A percentile compares a stretch with the other conserved stretches of the same genome.
Conservation (phyloP, 2,888 invertebrate species). For the Portevinia maculata region DNA sequence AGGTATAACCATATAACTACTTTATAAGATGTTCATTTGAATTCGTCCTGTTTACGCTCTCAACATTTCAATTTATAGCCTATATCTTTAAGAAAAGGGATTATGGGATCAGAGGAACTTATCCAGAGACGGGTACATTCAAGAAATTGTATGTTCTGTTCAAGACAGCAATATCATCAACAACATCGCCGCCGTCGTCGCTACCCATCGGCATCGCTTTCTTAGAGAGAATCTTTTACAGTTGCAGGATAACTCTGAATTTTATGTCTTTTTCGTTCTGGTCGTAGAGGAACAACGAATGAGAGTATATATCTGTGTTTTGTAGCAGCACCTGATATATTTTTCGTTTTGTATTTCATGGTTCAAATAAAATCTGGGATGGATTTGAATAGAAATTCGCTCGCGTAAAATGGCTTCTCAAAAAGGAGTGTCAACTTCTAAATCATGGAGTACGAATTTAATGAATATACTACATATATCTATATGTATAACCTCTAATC, state of each 20-base stretch:
- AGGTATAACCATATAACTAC: not conserved
- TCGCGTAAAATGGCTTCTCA: no score
- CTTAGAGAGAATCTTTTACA: constrained; percentile 12
- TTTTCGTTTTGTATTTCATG: not conserved
- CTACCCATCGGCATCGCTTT: constrained; percentile 15
- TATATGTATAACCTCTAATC: no score
- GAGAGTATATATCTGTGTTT: constrained; percentile 34
- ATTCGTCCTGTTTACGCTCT: constrained; percentile 26
- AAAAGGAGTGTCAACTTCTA: no score
- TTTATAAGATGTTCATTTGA: constrained; percentile 47
- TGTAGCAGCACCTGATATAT: constrained; percentile 18
- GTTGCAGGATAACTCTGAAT: constrained; percentile 17
- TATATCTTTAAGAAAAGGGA: not conserved
- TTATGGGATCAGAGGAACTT: constrained; percentile 22
- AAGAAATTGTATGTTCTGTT: constrained; percentile 25
- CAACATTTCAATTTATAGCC: constrained; percentile 52
- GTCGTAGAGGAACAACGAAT: not conserved
- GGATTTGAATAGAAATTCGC: no score
- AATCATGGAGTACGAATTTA: no score
- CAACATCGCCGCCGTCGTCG: constrained; percentile 35
- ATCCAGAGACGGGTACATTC: constrained; percentile 14
- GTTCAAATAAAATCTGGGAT: no score
- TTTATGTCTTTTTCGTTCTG: constrained; percentile 10
- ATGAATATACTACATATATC: no score
- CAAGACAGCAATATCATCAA: constrained; percentile 10